Percentiles rank a stretch among this genome's conserved stretches.
These are phyloP conservation scores for Myathropa florea DNA, from an alignment of 2,888 invertebrate genomes.

Conservation along the genomic window DNA sequence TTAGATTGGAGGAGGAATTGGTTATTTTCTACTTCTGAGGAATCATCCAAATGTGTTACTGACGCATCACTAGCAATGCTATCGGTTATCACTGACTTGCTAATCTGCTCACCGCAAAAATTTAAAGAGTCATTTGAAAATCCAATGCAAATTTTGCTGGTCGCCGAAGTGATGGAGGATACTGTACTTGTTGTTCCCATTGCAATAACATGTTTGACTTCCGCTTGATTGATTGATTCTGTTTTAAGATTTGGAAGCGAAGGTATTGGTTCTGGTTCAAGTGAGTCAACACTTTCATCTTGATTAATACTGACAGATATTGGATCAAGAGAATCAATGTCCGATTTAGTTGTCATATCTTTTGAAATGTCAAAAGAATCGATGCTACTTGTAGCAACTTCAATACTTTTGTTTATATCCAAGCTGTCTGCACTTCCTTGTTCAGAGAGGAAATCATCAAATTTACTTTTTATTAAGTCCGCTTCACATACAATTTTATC, in stretches of 20 bases:
- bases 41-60: background rate
- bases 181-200: background rate
- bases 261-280: constrained; percentile 77
- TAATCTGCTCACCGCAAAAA: background rate
- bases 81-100: background rate
- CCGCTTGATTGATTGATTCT: background rate
- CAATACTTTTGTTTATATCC: constrained; percentile 83
- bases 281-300: constrained; percentile 79
- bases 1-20: background rate
- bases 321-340: constrained; percentile 79
- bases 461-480: background rate
- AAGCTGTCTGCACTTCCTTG: constrained; percentile 85
- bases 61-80: background rate
- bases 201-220: background rate
- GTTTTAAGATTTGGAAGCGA: constrained; percentile 73
- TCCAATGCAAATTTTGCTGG: background rate
- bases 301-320: constrained; percentile 76
- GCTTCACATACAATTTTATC: background rate
- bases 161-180: background rate
- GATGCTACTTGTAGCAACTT: constrained; percentile 83
- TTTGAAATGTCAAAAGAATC: constrained; percentile 81
- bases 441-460: background rate
- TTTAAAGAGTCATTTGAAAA: background rate
- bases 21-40: background rate
- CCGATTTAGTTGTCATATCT: constrained; percentile 78